These are phyloP conservation scores for Neodiprion pinetum DNA, from an alignment of 1,140 invertebrate species.

Conservation along the genomic window DNA sequence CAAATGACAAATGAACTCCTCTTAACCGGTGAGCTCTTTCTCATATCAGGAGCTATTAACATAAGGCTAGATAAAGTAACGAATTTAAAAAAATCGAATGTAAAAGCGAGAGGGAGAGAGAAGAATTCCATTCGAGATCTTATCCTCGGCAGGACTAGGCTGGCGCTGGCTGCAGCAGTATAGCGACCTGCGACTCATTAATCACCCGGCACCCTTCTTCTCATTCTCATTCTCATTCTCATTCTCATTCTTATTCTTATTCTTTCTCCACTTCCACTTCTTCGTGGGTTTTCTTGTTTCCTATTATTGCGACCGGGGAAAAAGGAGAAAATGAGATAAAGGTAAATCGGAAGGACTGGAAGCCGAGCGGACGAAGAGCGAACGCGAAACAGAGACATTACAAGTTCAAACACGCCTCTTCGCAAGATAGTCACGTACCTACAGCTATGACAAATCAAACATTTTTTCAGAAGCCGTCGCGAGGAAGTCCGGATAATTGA, in stretches of 20 bases:
- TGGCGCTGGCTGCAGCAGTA: slow-evolving; percentile 44
- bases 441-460: too few relatives aligned
- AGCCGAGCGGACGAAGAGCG: too few relatives aligned
- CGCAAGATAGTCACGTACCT: too few relatives aligned
- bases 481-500: too few relatives aligned
- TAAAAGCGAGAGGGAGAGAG: slow-evolving; percentile 49
- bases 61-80: slow-evolving; percentile 62
- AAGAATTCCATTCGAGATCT: slow-evolving; percentile 52
- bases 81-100: slow-evolving; percentile 63
- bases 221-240: slow-evolving; percentile 27
- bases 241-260: slow-evolving; percentile 10
- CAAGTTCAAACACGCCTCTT: too few relatives aligned
- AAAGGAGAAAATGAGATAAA: not conserved
- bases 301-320: slow-evolving; percentile 46
- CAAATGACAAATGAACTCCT: slow-evolving; percentile 61
- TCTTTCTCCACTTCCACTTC: slow-evolving; percentile 25
- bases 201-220: slow-evolving; percentile 46
- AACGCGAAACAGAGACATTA: too few relatives aligned
- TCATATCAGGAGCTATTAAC: slow-evolving; percentile 61
- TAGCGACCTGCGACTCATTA: slow-evolving; percentile 53
- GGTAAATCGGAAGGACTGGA: not conserved
- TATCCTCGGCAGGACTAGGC: slow-evolving; percentile 44
- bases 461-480: too few relatives aligned
- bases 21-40: slow-evolving; percentile 47
- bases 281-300: slow-evolving; percentile 42